Conservation (phyloP, 2,113 vertebrate species). For the Tragelaphus imberbis region DNA sequence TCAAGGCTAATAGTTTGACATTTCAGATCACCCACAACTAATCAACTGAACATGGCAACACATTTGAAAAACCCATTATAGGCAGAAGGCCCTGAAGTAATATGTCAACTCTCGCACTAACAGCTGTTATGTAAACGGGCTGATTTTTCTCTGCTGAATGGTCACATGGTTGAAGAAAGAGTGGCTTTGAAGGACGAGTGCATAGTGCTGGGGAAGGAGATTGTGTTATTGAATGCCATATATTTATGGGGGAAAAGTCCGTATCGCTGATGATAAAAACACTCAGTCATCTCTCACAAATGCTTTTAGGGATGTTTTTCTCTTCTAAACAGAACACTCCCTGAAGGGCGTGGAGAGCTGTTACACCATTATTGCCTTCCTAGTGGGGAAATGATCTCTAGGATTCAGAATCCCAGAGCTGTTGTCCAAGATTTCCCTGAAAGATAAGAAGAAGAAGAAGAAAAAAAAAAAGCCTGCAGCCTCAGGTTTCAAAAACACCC, state of each 20-base stretch:
- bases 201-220: background rate
- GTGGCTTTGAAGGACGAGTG: slow-evolving; percentile 49
- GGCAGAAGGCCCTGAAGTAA: slow-evolving; percentile 52
- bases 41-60: slow-evolving; percentile 78
- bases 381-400: slow-evolving; percentile 24
- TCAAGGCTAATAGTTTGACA: slow-evolving; percentile 81
- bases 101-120: slow-evolving; percentile 54
- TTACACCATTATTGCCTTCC: background rate
- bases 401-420: background rate
- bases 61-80: slow-evolving; percentile 78
- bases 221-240: slow-evolving; percentile 34
- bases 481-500: background rate
- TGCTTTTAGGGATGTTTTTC: slow-evolving; percentile 41
- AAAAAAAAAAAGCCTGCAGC: background rate
- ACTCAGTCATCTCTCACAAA: slow-evolving; percentile 28
- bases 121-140: slow-evolving; percentile 61
- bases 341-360: slow-evolving; percentile 49
- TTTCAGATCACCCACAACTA: slow-evolving; percentile 79
- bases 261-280: slow-evolving; percentile 55
- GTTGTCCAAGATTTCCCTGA: slow-evolving; percentile 16
- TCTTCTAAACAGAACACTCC: background rate
- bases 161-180: slow-evolving; percentile 27
- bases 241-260: slow-evolving; percentile 59
- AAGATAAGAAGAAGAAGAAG: background rate
- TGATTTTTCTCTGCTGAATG: slow-evolving; percentile 9